Evolutionary conservation across 2,113 vertebrate species (phyloP).

Genomic region (Triplophysa siluroides): DNA sequence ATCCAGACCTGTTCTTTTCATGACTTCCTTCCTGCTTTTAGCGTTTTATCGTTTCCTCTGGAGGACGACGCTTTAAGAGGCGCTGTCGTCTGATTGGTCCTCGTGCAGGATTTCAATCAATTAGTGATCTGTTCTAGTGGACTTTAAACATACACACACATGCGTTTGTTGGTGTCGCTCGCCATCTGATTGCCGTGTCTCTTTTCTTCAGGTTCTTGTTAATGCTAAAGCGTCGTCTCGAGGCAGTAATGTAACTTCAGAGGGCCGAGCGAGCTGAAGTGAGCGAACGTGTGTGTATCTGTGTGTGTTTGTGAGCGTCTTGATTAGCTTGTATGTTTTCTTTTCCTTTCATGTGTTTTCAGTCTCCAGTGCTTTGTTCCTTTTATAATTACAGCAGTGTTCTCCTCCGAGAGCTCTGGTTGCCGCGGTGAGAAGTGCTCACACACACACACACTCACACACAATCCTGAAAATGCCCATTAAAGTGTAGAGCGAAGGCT

Average conservation of each 20-base stretch:
- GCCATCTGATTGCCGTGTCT: background rate
- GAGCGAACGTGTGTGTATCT: slow-evolving; percentile 12
- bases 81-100: background rate
- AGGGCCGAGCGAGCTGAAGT: slow-evolving; percentile 34
- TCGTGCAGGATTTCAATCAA: background rate
- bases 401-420: slow-evolving; percentile 71
- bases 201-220: background rate
- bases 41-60: slow-evolving; percentile 50
- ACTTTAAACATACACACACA: slow-evolving; percentile 26
- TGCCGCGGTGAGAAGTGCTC: slow-evolving; percentile 52
- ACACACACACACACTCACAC: slow-evolving; percentile 49
- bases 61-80: slow-evolving; percentile 27
- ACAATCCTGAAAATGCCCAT: slow-evolving; percentile 69
- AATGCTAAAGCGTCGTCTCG: background rate
- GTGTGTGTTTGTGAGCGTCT: slow-evolving; percentile 48
- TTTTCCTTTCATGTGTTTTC: slow-evolving; percentile 73
- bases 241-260: slow-evolving; percentile 12
- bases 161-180: background rate
- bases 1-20: slow-evolving; percentile 48
- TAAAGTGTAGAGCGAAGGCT: slow-evolving; percentile 63
- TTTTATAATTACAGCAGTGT: slow-evolving; percentile 76
- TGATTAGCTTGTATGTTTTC: slow-evolving; percentile 70
- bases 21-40: slow-evolving; percentile 51
- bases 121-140: background rate
- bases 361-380: slow-evolving; percentile 73